A percentile compares a stretch with the other conserved stretches of the same genome.
phyloP scores from a whole-genome alignment of 2,113 vertebrate genomes.

The Takifugu flavidus region DNA sequence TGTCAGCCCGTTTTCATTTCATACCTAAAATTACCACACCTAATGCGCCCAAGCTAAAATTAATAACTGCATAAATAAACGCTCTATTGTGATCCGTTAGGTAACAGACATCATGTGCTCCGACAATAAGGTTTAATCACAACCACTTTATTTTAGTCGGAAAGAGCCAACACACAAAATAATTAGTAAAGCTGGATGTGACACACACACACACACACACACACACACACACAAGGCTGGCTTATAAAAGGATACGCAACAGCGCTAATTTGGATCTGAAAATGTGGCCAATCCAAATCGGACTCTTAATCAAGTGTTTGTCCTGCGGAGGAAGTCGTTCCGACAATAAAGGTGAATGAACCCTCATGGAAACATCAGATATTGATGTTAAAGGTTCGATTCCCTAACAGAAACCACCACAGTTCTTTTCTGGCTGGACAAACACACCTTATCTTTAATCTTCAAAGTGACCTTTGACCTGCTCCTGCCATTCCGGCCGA shows the following conservation, averaged over 20 bases:
- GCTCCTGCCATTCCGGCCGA: no score
- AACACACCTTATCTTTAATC: no score
- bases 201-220: slow-evolving; percentile 22
- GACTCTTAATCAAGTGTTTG: no score
- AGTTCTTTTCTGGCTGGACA: no score
- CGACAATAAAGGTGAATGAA: no score
- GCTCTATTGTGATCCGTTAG: slow-evolving; percentile 42
- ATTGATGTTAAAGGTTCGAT: no score
- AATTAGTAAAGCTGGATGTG: slow-evolving; percentile 40
- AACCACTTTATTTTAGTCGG: slow-evolving; percentile 34
- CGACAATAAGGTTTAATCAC: slow-evolving; percentile 40
- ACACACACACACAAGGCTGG: slow-evolving; percentile 1
- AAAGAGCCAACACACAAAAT: slow-evolving; percentile 23
- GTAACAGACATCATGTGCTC: slow-evolving; percentile 54
- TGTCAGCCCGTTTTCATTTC: slow-evolving; percentile 14
- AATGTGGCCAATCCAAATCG: no score
- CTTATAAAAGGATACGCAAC: neutral
- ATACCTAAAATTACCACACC: slow-evolving; percentile 16
- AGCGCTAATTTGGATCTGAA: no score
- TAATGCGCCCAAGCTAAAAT: slow-evolving; percentile 19
- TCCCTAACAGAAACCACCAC: no score
- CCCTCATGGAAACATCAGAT: no score
- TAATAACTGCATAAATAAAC: slow-evolving; percentile 30
- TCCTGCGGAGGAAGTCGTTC: no score
- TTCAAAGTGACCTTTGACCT: no score